phyloP scores from a whole-genome alignment of 2,113 vertebrate species.

The Bettongia penicillata region DNA sequence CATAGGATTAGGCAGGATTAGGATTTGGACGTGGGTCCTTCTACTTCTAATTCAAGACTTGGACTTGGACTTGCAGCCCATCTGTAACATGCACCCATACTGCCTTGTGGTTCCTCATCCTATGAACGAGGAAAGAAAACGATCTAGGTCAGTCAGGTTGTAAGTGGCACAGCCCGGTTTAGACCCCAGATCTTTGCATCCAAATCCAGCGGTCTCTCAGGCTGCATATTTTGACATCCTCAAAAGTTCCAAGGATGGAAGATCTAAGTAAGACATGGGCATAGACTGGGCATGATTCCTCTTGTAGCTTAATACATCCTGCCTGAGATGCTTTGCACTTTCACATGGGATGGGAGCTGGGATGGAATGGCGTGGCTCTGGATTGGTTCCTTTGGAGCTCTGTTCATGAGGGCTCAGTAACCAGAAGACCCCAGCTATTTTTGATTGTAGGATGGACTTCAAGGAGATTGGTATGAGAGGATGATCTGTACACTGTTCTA shows the following conservation, averaged over 20 bases:
- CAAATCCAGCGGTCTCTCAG: not conserved
- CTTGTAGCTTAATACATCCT: not conserved
- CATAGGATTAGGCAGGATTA: not conserved
- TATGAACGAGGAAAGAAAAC: not conserved
- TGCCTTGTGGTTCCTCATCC: not conserved
- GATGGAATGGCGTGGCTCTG: not conserved
- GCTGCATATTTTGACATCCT: not conserved
- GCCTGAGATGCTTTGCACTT: not conserved
- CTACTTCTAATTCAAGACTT: not conserved
- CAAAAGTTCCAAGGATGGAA: not conserved
- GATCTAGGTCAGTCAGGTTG: not conserved
- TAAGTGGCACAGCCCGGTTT: no score
- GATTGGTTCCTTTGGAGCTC: not conserved
- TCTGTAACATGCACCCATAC: no score
- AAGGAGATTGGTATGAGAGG: not conserved
- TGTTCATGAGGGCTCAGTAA: no score
- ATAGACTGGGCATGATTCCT: not conserved
- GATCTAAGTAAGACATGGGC: not conserved
- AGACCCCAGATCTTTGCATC: not conserved
- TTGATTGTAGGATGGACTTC: not conserved
- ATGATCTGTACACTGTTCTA: no score
- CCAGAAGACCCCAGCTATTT: not conserved
- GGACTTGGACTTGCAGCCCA: no score
- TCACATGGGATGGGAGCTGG: not conserved
- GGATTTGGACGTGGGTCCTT: not conserved